These are phyloP conservation scores for Oncorhynchus keta DNA, from an alignment of 2,113 vertebrate genomes.

Conservation along the genomic window DNA sequence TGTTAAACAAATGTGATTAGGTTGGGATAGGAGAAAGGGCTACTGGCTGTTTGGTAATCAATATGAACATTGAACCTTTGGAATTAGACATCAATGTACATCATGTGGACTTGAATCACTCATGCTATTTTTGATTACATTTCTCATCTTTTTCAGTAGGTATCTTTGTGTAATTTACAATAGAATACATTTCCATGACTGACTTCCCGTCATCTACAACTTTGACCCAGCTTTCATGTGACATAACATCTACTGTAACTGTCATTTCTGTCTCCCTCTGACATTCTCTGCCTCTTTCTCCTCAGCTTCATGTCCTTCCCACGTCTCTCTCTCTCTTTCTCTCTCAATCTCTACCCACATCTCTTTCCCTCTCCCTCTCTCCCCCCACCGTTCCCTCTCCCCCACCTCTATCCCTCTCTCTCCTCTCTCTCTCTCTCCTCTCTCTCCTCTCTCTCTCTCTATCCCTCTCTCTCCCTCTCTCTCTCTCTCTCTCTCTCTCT, in stretches of 20 bases:
- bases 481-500: not conserved
- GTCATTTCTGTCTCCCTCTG: constrained; percentile 2
- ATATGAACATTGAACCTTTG: not conserved
- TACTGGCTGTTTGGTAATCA: not conserved
- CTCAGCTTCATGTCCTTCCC: constrained; percentile 15
- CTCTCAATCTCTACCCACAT: too few species aligned
- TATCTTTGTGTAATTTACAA: too few species aligned
- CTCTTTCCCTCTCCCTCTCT: not conserved
- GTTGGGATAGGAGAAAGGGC: not conserved
- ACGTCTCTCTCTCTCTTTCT: too few species aligned
- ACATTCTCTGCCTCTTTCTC: not conserved
- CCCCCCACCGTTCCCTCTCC: not conserved
- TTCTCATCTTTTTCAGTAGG: too few species aligned
- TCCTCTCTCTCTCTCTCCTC: not conserved
- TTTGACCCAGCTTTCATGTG: too few species aligned
- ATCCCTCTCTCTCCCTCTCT: constrained; percentile 28
- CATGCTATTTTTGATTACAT: too few species aligned
- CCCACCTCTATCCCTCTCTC: not conserved
- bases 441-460: too few species aligned
- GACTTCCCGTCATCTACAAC: too few species aligned
- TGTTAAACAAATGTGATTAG: not conserved
- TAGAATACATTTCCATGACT: too few species aligned
- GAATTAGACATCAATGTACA: not conserved
- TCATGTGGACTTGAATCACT: too few species aligned
- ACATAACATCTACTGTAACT: too few species aligned